phyloP scores from a whole-genome alignment of 2,888 invertebrate genomes.

The Eubasilissa splendida region DNA sequence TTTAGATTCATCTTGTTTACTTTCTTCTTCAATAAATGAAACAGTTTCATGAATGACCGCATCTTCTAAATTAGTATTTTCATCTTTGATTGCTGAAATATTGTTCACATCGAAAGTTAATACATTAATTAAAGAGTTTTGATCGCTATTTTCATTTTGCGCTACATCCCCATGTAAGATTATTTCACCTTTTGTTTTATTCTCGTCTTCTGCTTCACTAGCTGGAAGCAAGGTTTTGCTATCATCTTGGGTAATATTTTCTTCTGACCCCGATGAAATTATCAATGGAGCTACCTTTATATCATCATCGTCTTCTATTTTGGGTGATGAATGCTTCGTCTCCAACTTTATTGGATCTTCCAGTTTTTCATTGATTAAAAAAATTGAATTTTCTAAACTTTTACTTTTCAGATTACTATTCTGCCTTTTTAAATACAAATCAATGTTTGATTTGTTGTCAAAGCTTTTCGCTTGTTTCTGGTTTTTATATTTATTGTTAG shows the following conservation, averaged over 20 bases:
- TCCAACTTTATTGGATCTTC: conserved; percentile 1
- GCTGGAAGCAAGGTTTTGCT: too few species aligned
- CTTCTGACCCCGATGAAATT: too few species aligned
- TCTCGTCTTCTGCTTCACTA: neutral
- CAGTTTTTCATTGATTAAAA: neutral
- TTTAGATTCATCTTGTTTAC: neutral
- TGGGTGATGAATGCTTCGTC: neutral
- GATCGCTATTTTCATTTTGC: neutral
- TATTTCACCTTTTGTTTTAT: neutral
- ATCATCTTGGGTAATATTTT: too few species aligned
- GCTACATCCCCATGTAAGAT: neutral
- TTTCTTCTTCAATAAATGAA: neutral
- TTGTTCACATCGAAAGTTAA: neutral
- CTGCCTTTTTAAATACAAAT: conserved; percentile 1
- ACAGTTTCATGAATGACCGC: neutral
- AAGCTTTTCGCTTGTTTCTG: neutral
- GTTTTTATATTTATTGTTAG: neutral
- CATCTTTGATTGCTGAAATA: neutral
- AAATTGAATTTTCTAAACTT: neutral
- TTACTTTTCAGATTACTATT: conserved; percentile 3
- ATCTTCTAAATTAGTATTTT: neutral
- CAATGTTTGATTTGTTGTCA: neutral
- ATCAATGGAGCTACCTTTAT: too few species aligned
- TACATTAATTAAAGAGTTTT: neutral
- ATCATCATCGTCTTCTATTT: too few species aligned